A percentile compares a stretch with the other conserved stretches of the same genome.
phyloP scores from a whole-genome alignment of 2,888 invertebrate genomes.

The Hemaris fuciformis region DNA sequence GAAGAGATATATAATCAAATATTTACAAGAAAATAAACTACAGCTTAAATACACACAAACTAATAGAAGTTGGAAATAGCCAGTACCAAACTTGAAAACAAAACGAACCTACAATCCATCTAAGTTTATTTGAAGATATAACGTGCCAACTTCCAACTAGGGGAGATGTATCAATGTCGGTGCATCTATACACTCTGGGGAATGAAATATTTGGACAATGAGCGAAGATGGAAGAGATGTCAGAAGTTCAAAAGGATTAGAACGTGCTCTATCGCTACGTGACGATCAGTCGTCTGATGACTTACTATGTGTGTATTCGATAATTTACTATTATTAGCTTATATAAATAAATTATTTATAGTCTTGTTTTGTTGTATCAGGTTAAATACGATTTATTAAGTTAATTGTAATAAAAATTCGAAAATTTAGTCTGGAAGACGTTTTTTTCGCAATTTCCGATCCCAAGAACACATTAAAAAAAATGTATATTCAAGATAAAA shows the following conservation, averaged over 20 bases:
- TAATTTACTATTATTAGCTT: too few relatives aligned
- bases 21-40: not conserved
- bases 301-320: too few relatives aligned
- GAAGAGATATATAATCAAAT: not conserved
- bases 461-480: too few relatives aligned
- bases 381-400: too few relatives aligned
- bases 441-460: too few relatives aligned
- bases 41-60: not conserved
- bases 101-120: constrained; percentile 16
- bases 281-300: not conserved
- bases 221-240: constrained; percentile 34
- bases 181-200: constrained; percentile 21
- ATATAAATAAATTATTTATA: too few relatives aligned
- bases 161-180: constrained; percentile 33
- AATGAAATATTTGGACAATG: constrained; percentile 37
- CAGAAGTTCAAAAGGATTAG: constrained; percentile 26
- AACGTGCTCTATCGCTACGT: not conserved
- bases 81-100: not conserved
- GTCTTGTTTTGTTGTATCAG: too few relatives aligned
- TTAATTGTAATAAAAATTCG: too few relatives aligned
- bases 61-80: not conserved
- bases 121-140: constrained; percentile 27
- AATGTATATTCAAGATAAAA: too few relatives aligned
- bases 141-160: constrained; percentile 30
- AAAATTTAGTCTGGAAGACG: too few relatives aligned